A percentile compares a stretch with the other conserved stretches of the same genome.
These are phyloP conservation scores for Poeciliopsis presidionis DNA, from an alignment of 2,797 vertebrate genomes.

Conservation along the genomic window DNA sequence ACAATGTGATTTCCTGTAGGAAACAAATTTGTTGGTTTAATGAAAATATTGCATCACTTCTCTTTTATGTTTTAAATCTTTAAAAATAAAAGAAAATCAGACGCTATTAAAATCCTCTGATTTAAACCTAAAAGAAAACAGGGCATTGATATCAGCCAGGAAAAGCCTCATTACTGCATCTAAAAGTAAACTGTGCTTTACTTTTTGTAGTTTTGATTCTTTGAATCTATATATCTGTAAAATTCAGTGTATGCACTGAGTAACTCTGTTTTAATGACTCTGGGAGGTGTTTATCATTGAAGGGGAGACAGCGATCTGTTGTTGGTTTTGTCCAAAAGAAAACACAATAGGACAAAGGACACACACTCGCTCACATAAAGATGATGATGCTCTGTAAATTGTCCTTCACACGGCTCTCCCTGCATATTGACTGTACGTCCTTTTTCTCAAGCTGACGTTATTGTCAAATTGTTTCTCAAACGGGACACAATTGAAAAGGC, in stretches of 20 bases:
- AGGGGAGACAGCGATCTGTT: slow-evolving; percentile 71
- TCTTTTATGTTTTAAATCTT: background rate
- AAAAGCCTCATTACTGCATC: background rate
- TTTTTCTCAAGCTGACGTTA: slow-evolving; percentile 89
- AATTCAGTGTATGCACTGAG: slow-evolving; percentile 16
- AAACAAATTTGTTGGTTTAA: background rate
- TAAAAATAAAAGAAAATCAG: background rate
- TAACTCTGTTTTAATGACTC: slow-evolving; percentile 71
- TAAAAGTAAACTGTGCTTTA: background rate
- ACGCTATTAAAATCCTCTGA: background rate
- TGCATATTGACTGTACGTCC: slow-evolving; percentile 90
- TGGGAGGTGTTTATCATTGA: slow-evolving; percentile 77
- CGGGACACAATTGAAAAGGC: slow-evolving; percentile 94
- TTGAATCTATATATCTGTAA: slow-evolving; percentile 2
- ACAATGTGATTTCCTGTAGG: background rate
- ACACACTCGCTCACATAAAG: slow-evolving; percentile 65
- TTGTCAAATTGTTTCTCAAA: slow-evolving; percentile 99
- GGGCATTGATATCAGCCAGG: background rate
- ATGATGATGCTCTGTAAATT: slow-evolving; percentile 82
- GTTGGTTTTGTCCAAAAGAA: slow-evolving; percentile 74
- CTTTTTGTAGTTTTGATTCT: background rate
- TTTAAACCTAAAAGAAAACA: background rate
- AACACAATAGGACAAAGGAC: slow-evolving; percentile 71
- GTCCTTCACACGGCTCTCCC: slow-evolving; percentile 91
- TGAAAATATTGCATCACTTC: background rate